phyloP scores from a whole-genome alignment of 1,140 invertebrate genomes.

The Daktulosphaira vitifoliae region DNA sequence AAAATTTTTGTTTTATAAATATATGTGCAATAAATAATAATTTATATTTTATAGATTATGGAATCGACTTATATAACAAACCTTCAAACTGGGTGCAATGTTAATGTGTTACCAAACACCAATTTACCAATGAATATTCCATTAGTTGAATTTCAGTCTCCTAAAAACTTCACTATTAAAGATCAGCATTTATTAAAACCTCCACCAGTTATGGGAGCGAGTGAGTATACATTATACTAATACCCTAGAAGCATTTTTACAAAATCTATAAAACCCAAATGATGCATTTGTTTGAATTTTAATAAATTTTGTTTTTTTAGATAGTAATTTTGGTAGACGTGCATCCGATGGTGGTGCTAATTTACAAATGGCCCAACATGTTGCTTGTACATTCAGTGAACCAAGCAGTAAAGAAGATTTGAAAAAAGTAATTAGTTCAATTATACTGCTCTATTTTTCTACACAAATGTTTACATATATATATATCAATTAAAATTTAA shows the following conservation, averaged over 20 bases:
- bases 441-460: conserved; percentile 23
- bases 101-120: conserved; percentile 50
- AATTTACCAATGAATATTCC: conserved; percentile 67
- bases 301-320: conserved; percentile 43
- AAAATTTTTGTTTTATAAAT: not conserved
- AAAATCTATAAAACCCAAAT: not conserved
- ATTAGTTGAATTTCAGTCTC: conserved; percentile 62
- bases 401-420: conserved; percentile 56
- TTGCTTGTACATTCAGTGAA: conserved; percentile 53
- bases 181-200: conserved; percentile 90
- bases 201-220: conserved; percentile 75
- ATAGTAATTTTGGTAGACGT: conserved; percentile 73
- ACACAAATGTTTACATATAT: too few relatives aligned
- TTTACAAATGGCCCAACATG: conserved; percentile 64
- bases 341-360: conserved; percentile 95
- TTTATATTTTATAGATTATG: conserved; percentile 42
- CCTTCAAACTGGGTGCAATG: conserved; percentile 44
- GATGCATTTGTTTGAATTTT: not conserved
- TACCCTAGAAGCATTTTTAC: too few relatives aligned
- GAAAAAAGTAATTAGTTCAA: conserved; percentile 12
- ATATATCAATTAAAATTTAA: not conserved
- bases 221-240: conserved; percentile 49
- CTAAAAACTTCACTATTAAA: conserved; percentile 79
- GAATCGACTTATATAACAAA: conserved; percentile 46
- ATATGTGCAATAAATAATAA: not conserved